Percentiles rank a stretch among this genome's conserved stretches.
phyloP scores from a whole-genome alignment of 2,888 invertebrate genomes.

The Ypsolopha scabrella region DNA sequence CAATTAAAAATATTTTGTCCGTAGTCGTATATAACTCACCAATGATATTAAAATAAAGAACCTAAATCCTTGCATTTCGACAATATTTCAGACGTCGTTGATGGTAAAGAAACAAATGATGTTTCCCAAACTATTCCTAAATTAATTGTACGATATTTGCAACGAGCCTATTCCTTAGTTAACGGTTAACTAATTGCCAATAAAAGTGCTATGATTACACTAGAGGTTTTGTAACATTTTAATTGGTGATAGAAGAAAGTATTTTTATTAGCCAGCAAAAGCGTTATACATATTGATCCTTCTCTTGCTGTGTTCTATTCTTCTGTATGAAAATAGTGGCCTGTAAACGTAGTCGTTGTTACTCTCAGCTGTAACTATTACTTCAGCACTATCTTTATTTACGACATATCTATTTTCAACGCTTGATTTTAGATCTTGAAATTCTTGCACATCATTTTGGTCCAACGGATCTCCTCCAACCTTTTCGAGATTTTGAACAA shows the following conservation, averaged over 20 bases:
- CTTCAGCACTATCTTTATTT: slow-evolving; percentile 12
- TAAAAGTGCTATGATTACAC: not conserved
- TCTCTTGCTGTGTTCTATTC: slow-evolving; percentile 48
- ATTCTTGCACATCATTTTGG: too few relatives aligned
- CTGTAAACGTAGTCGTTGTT: slow-evolving; percentile 35
- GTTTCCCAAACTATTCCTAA: not conserved
- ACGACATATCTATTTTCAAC: not conserved
- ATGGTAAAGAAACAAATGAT: not conserved
- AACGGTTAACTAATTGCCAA: slow-evolving; percentile 6
- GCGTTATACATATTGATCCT: slow-evolving; percentile 55
- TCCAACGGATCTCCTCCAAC: too few relatives aligned
- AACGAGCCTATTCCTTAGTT: slow-evolving; percentile 1
- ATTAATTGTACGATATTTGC: not conserved
- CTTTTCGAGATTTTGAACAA: not conserved
- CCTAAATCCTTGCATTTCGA: not conserved
- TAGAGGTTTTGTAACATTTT: not conserved
- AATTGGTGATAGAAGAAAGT: not conserved
- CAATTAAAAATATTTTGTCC: too few relatives aligned
- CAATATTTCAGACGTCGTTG: slow-evolving; percentile 20
- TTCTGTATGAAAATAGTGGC: slow-evolving; percentile 49
- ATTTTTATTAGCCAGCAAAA: slow-evolving; percentile 40
- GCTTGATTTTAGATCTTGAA: too few relatives aligned
- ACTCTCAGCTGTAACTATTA: slow-evolving; percentile 35
- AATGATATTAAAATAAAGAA: not conserved
- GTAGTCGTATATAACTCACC: not conserved